Evolutionary conservation across 1,140 invertebrate species (phyloP).

Genomic region (Aphelinus atriplicis): DNA sequence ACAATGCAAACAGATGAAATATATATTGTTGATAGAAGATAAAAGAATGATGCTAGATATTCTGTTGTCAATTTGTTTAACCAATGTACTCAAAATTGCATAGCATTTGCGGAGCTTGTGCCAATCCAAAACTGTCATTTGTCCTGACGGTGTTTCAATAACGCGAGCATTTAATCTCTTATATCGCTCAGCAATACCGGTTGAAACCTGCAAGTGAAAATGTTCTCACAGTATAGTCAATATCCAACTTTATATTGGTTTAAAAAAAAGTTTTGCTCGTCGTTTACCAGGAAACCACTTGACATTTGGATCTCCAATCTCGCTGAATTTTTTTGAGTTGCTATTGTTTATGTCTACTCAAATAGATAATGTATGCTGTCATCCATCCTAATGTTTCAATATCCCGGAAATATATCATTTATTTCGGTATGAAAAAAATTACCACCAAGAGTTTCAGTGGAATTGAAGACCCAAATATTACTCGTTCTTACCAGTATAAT

Average conservation of each 20-base stretch:
- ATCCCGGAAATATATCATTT: no score
- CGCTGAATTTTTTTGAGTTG: no score
- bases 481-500: conserved; percentile 68
- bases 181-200: conserved; percentile 61
- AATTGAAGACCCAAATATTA: not conserved
- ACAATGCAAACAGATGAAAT: conserved; percentile 79
- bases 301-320: no score
- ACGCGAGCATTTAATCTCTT: conserved; percentile 55
- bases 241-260: not conserved
- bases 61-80: conserved; percentile 67
- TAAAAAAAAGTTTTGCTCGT: no score
- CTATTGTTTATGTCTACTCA: no score
- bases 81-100: conserved; percentile 68
- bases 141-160: conserved; percentile 19
- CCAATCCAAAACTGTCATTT: conserved; percentile 62
- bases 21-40: conserved; percentile 77
- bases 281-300: no score
- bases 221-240: not conserved
- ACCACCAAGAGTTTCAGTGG: no score
- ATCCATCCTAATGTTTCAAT: no score
- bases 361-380: no score
- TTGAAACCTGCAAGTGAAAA: conserved; percentile 51
- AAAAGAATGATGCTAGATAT: conserved; percentile 71
- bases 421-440: not conserved
- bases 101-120: conserved; percentile 69